phyloP scores from a whole-genome alignment of 2,113 vertebrate species.

The Conger conger region DNA sequence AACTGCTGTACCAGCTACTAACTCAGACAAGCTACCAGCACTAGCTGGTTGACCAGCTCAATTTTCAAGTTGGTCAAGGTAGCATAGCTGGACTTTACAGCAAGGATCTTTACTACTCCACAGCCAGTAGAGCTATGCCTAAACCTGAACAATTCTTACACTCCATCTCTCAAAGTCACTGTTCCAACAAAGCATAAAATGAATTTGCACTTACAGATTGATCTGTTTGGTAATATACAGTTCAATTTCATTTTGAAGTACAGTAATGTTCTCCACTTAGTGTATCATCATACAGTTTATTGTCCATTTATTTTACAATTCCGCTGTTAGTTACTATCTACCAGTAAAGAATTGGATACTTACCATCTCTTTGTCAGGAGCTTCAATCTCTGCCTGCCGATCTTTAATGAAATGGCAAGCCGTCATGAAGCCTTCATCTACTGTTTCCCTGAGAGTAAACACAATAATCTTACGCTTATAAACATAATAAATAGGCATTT shows the following conservation, averaged over 20 bases:
- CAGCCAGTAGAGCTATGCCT: not conserved
- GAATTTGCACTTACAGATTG: not conserved
- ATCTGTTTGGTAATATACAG: not conserved
- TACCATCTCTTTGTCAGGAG: constrained; percentile 85
- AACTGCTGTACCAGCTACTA: too few species aligned
- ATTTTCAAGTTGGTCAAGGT: too few species aligned
- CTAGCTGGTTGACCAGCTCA: too few species aligned
- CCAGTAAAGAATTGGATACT: constrained; percentile 16
- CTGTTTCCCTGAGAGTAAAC: constrained; percentile 70
- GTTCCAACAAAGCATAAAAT: not conserved
- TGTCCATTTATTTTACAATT: not conserved
- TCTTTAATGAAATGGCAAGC: constrained; percentile 81
- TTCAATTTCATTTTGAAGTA: not conserved
- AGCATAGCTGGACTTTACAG: too few species aligned
- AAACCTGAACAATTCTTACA: not conserved
- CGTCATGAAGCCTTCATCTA: constrained; percentile 80
- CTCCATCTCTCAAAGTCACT: not conserved
- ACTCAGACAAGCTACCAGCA: too few species aligned
- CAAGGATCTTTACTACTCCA: not conserved
- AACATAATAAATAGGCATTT: not conserved
- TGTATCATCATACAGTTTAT: not conserved
- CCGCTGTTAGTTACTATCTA: not conserved
- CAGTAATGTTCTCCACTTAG: too few species aligned
- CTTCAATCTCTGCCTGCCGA: constrained; percentile 77
- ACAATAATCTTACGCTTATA: not conserved